phyloP scores from a whole-genome alignment of 1,140 invertebrate genomes.

The Diplogasteroides magnus region DNA sequence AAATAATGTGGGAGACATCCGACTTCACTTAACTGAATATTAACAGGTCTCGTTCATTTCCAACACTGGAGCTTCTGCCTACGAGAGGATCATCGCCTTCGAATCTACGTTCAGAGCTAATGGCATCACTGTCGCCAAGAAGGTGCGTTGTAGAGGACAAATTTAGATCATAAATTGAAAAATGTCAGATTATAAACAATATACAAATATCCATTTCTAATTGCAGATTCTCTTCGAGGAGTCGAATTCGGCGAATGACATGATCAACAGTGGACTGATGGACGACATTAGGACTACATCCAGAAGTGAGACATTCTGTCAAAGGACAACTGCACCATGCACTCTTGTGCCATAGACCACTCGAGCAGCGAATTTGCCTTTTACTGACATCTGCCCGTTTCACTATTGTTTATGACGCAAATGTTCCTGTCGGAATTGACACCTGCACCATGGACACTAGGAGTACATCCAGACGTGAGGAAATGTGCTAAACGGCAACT shows the following conservation, averaged over 20 bases:
- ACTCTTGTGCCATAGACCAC: no score
- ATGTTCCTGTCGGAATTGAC: no score
- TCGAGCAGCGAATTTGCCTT: no score
- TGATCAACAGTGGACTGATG: slow-evolving; percentile 40
- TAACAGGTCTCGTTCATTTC: slow-evolving; percentile 44
- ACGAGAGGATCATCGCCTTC: slow-evolving; percentile 41
- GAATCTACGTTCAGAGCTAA: slow-evolving; percentile 39
- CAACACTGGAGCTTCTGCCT: slow-evolving; percentile 44
- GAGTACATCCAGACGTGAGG: no score
- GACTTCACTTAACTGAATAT: slow-evolving; percentile 3
- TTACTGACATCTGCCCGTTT: no score
- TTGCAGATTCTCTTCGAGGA: slow-evolving; percentile 42
- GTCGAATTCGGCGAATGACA: slow-evolving; percentile 37
- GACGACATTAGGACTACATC: slow-evolving; percentile 41
- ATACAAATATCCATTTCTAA: background rate
- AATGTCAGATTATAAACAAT: no score
- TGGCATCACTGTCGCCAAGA: slow-evolving; percentile 9
- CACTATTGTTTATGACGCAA: no score
- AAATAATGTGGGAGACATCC: no score
- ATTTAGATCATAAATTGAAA: no score
- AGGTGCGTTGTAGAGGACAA: background rate
- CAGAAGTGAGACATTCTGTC: slow-evolving; percentile 30
- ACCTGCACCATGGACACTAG: no score
- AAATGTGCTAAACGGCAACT: no score
- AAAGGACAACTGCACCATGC: no score